Conservation (phyloP, 2,888 invertebrate genomes). For the Tortrix viridana region DNA sequence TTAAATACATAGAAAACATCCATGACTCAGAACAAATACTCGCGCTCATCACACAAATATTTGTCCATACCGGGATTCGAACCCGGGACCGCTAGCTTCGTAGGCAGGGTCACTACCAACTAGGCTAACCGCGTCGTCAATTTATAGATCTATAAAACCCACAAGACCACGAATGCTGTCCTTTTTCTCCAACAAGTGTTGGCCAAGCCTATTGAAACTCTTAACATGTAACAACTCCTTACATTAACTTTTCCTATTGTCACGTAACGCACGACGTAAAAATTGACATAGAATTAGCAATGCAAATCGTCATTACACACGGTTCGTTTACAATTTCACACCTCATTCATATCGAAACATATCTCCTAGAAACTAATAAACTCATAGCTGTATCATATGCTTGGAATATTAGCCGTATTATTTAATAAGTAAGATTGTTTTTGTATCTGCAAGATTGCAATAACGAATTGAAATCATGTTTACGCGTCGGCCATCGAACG, state of each 20-base stretch:
- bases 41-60: no score
- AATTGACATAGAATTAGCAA: conserved; percentile 1
- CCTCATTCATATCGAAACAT: not conserved
- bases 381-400: not conserved
- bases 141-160: no score
- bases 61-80: no score
- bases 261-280: not conserved
- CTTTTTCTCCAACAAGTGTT: no score
- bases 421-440: not conserved
- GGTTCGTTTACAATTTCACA: not conserved
- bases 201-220: no score
- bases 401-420: not conserved
- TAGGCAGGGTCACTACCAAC: no score
- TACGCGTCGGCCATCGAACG: not conserved
- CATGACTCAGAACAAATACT: no score
- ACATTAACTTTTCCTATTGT: not conserved
- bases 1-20: no score
- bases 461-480: no score
- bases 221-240: not conserved
- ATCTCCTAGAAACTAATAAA: not conserved
- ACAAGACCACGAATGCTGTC: no score
- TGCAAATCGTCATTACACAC: not conserved
- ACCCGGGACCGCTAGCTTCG: no score
- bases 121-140: no score
- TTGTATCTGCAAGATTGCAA: not conserved